phyloP scores from a whole-genome alignment of 2,797 vertebrate genomes.

The Siniperca scherzeri region DNA sequence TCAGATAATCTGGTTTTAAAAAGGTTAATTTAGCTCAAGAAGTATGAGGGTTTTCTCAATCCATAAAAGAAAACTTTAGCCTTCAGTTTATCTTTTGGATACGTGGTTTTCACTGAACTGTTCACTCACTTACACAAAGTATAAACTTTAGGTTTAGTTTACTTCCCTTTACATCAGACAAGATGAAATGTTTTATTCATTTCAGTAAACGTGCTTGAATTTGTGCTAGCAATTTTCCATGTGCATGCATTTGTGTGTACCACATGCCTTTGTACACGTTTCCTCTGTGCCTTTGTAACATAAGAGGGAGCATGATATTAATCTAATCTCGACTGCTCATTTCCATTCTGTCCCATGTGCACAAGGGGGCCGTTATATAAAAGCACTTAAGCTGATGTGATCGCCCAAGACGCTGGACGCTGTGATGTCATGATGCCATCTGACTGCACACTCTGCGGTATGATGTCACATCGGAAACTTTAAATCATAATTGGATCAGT shows the following conservation, averaged over 20 bases:
- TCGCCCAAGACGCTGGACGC: slow-evolving; percentile 46
- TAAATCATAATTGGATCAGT: slow-evolving; percentile 27
- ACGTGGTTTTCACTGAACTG: not conserved
- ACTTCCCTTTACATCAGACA: too few species aligned
- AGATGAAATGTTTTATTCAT: not conserved
- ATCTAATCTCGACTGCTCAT: slow-evolving; percentile 60
- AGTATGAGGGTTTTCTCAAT: not conserved
- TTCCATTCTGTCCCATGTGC: slow-evolving; percentile 50
- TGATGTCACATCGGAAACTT: slow-evolving; percentile 59
- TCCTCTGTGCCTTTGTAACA: not conserved
- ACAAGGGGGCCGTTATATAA: slow-evolving; percentile 54
- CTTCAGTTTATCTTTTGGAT: not conserved
- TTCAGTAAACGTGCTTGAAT: too few species aligned
- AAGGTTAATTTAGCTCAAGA: not conserved
- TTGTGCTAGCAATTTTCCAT: not conserved
- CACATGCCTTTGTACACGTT: not conserved
- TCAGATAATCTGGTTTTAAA: not conserved
- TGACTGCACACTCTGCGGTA: slow-evolving; percentile 30
- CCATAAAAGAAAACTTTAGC: not conserved
- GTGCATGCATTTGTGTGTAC: not conserved
- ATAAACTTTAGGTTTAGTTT: not conserved
- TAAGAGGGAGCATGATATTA: slow-evolving; percentile 42
- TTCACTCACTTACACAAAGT: not conserved
- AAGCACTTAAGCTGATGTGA: slow-evolving; percentile 81
- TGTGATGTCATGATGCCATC: slow-evolving; percentile 58